Percentiles rank a stretch among this genome's conserved stretches.
These are phyloP conservation scores for Acleris holmiana DNA, from an alignment of 2,888 invertebrate genomes.

Conservation along the genomic window DNA sequence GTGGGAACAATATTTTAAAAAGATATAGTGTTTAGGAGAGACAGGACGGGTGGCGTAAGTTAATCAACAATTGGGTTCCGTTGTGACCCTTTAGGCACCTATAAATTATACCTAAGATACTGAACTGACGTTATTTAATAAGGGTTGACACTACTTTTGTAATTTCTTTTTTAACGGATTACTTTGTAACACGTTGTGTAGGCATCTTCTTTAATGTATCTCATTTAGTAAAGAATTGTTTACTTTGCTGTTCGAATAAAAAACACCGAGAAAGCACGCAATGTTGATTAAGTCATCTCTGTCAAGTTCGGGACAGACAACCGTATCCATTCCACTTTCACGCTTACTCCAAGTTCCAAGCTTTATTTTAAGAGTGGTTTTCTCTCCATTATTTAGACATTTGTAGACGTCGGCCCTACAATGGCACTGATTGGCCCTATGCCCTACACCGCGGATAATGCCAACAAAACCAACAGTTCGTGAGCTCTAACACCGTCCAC, in stretches of 20 bases:
- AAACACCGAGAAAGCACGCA: not conserved
- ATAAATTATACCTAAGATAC: too few species aligned
- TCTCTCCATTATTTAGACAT: slow-evolving; percentile 57
- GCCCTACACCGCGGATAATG: slow-evolving; percentile 49
- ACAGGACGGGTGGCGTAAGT: too few species aligned
- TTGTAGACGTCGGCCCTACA: slow-evolving; percentile 66
- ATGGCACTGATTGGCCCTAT: slow-evolving; percentile 68
- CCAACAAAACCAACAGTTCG: slow-evolving; percentile 47
- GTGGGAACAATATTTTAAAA: not conserved
- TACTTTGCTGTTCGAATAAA: not conserved
- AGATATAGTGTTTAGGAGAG: too few species aligned
- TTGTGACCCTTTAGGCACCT: too few species aligned
- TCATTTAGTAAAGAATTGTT: not conserved
- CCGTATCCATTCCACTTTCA: slow-evolving; percentile 37
- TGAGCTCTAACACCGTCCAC: slow-evolving; percentile 43
- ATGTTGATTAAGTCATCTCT: slow-evolving; percentile 21
- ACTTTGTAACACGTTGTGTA: too few species aligned
- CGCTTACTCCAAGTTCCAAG: slow-evolving; percentile 25
- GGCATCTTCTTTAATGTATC: not conserved
- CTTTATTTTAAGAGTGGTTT: slow-evolving; percentile 33
- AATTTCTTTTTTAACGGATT: too few species aligned
- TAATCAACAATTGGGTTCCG: too few species aligned
- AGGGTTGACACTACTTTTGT: too few species aligned
- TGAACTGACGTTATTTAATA: too few species aligned
- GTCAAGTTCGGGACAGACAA: slow-evolving; percentile 13